These are phyloP conservation scores for Eretmocerus hayati DNA, from an alignment of 2,888 invertebrate species.

Conservation along the genomic window DNA sequence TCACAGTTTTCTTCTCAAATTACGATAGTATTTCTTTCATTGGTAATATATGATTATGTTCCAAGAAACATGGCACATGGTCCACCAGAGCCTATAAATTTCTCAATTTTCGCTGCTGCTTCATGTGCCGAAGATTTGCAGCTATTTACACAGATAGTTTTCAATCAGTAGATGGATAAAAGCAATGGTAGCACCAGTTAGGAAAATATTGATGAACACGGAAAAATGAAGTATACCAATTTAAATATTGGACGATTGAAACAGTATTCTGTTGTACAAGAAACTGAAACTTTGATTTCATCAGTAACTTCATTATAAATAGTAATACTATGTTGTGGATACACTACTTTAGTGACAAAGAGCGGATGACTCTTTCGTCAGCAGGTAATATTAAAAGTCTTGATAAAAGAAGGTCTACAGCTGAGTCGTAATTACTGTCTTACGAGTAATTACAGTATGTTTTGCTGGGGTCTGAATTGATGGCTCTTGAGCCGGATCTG, in stretches of 20 bases:
- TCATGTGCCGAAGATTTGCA: constrained; percentile 1
- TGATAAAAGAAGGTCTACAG: constrained; percentile 49
- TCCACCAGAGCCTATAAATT: constrained; percentile 18
- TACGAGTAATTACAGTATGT: constrained; percentile 68
- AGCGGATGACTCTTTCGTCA: constrained; percentile 3
- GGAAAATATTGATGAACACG: constrained; percentile 14
- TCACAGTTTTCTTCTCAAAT: constrained; percentile 11
- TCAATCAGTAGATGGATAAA: constrained; percentile 7
- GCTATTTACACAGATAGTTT: constrained; percentile 18
- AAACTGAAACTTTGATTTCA: constrained; percentile 17
- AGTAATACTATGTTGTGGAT: constrained; percentile 22
- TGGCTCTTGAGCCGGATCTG: constrained; percentile 55
- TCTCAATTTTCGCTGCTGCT: constrained; percentile 9
- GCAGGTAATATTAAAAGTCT: constrained; percentile 12
- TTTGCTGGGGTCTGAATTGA: constrained; percentile 56
- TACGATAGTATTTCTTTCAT: constrained; percentile 5
- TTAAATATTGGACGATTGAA: no score
- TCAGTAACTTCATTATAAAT: constrained; percentile 22
- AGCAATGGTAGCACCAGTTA: constrained; percentile 21
- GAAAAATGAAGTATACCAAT: constrained; percentile 7
- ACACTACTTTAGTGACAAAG: constrained; percentile 6
- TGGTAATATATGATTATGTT: constrained; percentile 12
- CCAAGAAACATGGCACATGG: constrained; percentile 23
- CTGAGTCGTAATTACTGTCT: constrained; percentile 83
- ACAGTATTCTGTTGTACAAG: constrained; percentile 17